phyloP scores from a whole-genome alignment of 2,888 invertebrate genomes.

The Eristalis intricaria region DNA sequence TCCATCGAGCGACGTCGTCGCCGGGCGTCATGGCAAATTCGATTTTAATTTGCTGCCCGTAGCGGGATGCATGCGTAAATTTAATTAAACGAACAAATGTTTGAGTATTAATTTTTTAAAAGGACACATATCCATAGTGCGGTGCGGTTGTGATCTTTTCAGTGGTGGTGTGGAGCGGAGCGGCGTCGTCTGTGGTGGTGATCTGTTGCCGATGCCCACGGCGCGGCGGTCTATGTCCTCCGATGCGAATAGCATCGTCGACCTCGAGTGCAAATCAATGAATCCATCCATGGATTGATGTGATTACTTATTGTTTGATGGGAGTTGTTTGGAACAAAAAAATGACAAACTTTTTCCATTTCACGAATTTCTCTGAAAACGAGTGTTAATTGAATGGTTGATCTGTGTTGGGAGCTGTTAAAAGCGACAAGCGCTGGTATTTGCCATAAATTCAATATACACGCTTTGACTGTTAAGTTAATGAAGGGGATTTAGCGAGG shows the following conservation, averaged over 20 bases:
- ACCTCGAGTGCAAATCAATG: neutral
- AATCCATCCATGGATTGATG: neutral
- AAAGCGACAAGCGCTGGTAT: neutral
- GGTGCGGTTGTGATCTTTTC: neutral
- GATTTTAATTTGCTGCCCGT: neutral
- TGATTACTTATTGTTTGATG: neutral
- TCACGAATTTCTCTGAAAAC: neutral
- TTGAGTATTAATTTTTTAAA: conserved; percentile 49
- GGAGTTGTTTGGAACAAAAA: neutral
- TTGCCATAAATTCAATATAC: neutral
- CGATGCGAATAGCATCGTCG: too few relatives aligned
- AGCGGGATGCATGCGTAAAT: conserved; percentile 43
- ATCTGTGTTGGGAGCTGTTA: neutral
- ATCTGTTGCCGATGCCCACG: neutral
- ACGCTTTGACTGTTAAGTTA: too few relatives aligned
- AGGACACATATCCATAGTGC: neutral
- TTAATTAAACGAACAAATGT: conserved; percentile 64
- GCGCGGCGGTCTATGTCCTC: neutral
- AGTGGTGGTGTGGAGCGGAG: too few relatives aligned
- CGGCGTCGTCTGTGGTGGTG: neutral
- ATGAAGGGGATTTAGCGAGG: too few relatives aligned
- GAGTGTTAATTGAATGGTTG: neutral
- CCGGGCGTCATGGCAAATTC: neutral
- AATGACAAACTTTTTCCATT: neutral
- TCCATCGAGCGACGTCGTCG: too few relatives aligned